phyloP scores from a whole-genome alignment of 2,797 vertebrate species.

The Brachymystax lenok region DNA sequence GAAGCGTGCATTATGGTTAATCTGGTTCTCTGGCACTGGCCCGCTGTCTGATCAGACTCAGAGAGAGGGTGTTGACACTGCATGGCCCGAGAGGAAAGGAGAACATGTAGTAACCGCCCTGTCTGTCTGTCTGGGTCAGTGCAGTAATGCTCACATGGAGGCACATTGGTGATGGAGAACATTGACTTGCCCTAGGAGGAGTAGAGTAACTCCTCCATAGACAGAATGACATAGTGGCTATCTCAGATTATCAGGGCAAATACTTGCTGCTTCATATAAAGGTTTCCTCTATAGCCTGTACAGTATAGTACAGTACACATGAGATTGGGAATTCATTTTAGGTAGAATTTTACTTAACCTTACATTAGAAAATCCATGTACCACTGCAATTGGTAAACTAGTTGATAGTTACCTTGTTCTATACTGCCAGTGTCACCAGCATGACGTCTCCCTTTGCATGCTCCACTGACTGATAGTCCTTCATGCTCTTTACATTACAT shows the following conservation, averaged over 20 bases:
- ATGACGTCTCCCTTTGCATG: neutral
- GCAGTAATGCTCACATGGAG: neutral
- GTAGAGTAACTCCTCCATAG: neutral
- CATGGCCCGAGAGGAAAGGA: neutral
- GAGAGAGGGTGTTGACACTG: too few species aligned
- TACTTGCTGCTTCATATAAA: neutral
- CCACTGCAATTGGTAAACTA: neutral
- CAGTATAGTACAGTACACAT: too few species aligned
- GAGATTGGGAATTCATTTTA: too few species aligned
- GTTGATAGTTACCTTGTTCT: neutral
- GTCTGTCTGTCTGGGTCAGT: too few species aligned
- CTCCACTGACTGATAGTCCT: neutral
- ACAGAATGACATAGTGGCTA: neutral
- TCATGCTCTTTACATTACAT: neutral
- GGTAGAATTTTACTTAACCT: too few species aligned
- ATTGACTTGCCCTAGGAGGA: neutral
- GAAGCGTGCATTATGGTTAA: constrained; percentile 70
- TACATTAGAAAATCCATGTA: too few species aligned
- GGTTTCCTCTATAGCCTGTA: too few species aligned
- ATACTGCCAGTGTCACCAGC: neutral
- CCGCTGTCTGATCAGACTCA: constrained; percentile 40
- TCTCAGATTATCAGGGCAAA: neutral
- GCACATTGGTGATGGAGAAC: neutral
- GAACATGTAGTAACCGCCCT: too few species aligned
- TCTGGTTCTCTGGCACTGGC: constrained; percentile 63